phyloP scores from a whole-genome alignment of 2,888 invertebrate species.

The Frankliniella intonsa region DNA sequence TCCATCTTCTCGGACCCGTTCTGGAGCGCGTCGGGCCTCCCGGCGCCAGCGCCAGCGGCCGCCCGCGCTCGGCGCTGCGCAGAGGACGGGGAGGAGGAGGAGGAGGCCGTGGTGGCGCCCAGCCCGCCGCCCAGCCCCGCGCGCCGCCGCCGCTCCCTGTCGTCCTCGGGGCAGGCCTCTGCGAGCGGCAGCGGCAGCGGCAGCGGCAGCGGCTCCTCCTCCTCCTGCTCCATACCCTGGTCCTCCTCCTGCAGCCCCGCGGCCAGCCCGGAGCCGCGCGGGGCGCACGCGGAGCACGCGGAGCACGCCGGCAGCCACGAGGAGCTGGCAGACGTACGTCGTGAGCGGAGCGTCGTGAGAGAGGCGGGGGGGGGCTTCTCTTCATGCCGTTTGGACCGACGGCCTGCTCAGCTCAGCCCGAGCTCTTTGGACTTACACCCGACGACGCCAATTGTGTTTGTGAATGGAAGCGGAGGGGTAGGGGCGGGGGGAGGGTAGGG shows the following conservation, averaged over 20 bases:
- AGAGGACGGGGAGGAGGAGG: no score
- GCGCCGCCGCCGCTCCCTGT: background rate
- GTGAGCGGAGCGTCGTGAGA: background rate
- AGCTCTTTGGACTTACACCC: background rate
- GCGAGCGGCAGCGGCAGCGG: background rate
- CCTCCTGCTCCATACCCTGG: background rate
- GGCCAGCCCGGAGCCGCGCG: background rate
- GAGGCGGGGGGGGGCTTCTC: background rate
- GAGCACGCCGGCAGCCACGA: background rate
- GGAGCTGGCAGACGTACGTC: background rate
- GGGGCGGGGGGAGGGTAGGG: background rate
- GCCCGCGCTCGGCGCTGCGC: background rate
- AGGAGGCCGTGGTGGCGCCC: background rate
- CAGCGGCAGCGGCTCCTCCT: background rate
- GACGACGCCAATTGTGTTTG: slow-evolving; percentile 13
- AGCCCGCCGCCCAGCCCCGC: background rate
- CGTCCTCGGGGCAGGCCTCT: background rate
- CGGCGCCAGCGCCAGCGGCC: background rate
- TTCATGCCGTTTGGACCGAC: background rate
- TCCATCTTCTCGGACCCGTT: slow-evolving; percentile 13
- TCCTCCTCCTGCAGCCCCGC: background rate
- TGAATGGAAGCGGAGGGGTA: slow-evolving; percentile 7
- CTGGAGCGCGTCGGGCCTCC: background rate
- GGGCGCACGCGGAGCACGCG: background rate
- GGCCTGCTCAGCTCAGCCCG: background rate